Evolutionary conservation across 2,888 invertebrate genomes (phyloP).

Genomic region (Chalcis sispes): DNA sequence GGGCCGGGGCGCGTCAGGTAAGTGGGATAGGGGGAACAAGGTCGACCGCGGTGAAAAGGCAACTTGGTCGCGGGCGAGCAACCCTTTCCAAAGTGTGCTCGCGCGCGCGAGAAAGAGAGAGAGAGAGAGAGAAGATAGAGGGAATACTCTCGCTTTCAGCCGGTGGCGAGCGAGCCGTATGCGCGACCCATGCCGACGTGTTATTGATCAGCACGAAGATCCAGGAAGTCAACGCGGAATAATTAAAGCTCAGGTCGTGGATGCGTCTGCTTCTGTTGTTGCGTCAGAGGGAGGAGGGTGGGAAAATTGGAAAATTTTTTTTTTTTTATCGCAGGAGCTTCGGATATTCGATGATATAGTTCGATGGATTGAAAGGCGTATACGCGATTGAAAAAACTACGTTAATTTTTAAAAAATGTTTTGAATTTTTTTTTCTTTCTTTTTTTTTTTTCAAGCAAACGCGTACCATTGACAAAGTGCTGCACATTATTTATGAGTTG

Average conservation of each 20-base stretch:
- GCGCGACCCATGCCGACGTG: too few relatives aligned
- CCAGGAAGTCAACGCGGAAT: slow-evolving; percentile 27
- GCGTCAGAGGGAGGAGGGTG: too few relatives aligned
- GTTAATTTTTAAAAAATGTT: too few relatives aligned
- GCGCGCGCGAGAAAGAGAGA: slow-evolving; percentile 22
- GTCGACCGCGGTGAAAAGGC: slow-evolving; percentile 44
- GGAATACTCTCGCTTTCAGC: slow-evolving; percentile 53
- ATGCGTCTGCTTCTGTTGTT: neutral
- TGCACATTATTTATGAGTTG: too few relatives aligned
- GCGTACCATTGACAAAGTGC: too few relatives aligned
- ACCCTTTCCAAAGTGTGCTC: slow-evolving; percentile 35
- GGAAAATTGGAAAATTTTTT: too few relatives aligned
- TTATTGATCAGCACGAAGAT: slow-evolving; percentile 38
- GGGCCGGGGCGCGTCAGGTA: slow-evolving; percentile 17
- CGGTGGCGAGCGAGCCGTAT: neutral
- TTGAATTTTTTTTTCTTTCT: too few relatives aligned
- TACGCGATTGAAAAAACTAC: too few relatives aligned
- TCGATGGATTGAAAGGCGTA: neutral
- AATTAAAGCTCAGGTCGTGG: slow-evolving; percentile 17
- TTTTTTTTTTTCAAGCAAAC: too few relatives aligned
- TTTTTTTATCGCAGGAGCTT: too few relatives aligned
- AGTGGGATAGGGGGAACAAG: slow-evolving; percentile 54
- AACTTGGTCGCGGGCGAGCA: neutral
- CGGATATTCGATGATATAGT: too few relatives aligned
- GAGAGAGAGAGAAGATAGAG: slow-evolving; percentile 9